These are phyloP conservation scores for Tenthredo distinguenda DNA, from an alignment of 2,888 invertebrate species.

Conservation along the genomic window DNA sequence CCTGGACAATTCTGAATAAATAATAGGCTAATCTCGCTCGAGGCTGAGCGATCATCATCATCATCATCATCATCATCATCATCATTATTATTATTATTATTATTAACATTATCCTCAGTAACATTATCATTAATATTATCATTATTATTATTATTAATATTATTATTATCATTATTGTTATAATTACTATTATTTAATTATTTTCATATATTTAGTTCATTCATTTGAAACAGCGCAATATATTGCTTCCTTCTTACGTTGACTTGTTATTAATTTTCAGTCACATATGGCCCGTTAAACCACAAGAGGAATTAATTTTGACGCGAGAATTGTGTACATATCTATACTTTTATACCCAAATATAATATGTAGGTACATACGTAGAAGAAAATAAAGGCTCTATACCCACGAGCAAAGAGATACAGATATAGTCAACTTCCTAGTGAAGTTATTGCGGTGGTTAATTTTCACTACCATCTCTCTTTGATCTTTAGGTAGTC, in stretches of 20 bases:
- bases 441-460: neutral
- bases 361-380: neutral
- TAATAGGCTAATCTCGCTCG: slow-evolving; percentile 65
- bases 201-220: neutral
- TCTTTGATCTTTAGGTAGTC: slow-evolving; percentile 12
- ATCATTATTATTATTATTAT: slow-evolving; percentile 28
- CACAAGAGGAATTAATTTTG: slow-evolving; percentile 3
- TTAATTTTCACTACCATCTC: neutral
- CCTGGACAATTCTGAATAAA: slow-evolving; percentile 65
- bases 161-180: slow-evolving; percentile 32
- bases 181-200: neutral
- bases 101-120: neutral
- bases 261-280: neutral
- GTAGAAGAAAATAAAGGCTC: neutral
- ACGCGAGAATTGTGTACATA: neutral
- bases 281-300: slow-evolving; percentile 15
- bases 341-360: neutral
- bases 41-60: slow-evolving; percentile 59
- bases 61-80: neutral
- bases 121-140: neutral
- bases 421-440: neutral
- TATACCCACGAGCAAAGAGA: neutral
- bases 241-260: neutral
- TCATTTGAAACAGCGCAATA: neutral
- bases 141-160: neutral